Base-by-base conservation (phyloP, 1,140 invertebrate species). In the Thrips palmi region DNA sequence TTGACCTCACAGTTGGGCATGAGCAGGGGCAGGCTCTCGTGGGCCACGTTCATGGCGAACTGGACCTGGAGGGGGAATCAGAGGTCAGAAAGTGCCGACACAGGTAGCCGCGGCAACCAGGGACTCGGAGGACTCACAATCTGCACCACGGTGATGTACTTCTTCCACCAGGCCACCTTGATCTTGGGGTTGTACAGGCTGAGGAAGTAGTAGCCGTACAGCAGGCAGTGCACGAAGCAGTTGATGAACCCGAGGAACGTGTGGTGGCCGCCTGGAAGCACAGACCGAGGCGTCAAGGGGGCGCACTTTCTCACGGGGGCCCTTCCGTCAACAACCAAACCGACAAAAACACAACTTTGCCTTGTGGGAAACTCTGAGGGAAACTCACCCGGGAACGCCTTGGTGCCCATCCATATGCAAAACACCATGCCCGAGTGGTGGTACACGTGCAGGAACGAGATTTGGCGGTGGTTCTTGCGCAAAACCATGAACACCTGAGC, bases 401-500 rank as follows among this genome's bases (percentile, higher is more conserved):
- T 79, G 1, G 64, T 62, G 31, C 64, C 68, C 20, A 59, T 51
- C 69, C 69, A 81, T 10, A 61, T 59, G 3, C 69, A 63, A 0
- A 73, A 37, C 2, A 64, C 60, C 71, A 77, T 77, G 43, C 74
- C 50, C 1, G 68, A 59, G 46, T 79, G 74, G 46, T 79, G 74
- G 44, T 75, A 77, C 0, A 77, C 56, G 47, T 85, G 79, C 1
- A 84, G 64, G 45, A 73, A 75, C 0, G 73, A 67, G 14, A 82
- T 68, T 61, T 83, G 75, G 17, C 69, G 68, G 31, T 71, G 60
- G 41, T 77, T 78, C 53, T 83, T 82, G 8, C 76, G 60, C 17
- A 82, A 49, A 4, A 85, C 71, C 52, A 86, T 85, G 58, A 85
- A 86, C 18, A 84, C 52, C 60, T 66, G 46, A n/a, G n/a, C n/a